Conservation (phyloP, 2,888 invertebrate species). For the Drosophila subquinaria region DNA sequence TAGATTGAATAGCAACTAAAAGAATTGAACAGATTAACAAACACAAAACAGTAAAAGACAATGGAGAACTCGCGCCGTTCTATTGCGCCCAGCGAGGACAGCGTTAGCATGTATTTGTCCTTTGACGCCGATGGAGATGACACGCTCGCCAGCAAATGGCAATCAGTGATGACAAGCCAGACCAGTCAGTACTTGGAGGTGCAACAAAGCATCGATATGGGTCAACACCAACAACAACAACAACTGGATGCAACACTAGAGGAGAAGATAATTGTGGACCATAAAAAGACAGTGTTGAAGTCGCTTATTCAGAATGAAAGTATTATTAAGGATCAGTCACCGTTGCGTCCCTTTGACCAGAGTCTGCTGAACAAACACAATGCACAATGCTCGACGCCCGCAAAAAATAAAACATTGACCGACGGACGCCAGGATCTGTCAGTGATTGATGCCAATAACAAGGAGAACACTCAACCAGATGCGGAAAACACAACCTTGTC, state of each 20-base stretch:
- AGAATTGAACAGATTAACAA: background rate
- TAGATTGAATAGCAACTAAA: background rate
- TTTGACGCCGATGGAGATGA: slow-evolving; percentile 70
- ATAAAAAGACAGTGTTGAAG: slow-evolving; percentile 29
- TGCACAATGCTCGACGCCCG: slow-evolving; percentile 79
- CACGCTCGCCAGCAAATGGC: slow-evolving; percentile 75
- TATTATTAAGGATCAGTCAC: slow-evolving; percentile 48
- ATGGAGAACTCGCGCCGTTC: slow-evolving; percentile 68
- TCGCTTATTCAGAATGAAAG: slow-evolving; percentile 34
- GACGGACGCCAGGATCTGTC: slow-evolving; percentile 6
- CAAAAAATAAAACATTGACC: slow-evolving; percentile 50
- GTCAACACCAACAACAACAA: slow-evolving; percentile 36
- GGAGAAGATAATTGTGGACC: slow-evolving; percentile 32
- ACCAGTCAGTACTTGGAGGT: slow-evolving; percentile 49
- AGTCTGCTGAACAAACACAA: slow-evolving; percentile 78
- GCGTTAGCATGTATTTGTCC: slow-evolving; percentile 78
- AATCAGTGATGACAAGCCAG: slow-evolving; percentile 58
- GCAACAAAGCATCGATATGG: slow-evolving; percentile 43
- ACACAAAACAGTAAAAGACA: background rate
- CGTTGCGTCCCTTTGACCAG: slow-evolving; percentile 70
- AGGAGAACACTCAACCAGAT: slow-evolving; percentile 74
- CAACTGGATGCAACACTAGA: slow-evolving; percentile 67
- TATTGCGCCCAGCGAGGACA: slow-evolving; percentile 58
- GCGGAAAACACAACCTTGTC: slow-evolving; percentile 58
- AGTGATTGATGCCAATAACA: slow-evolving; percentile 48